Conservation (phyloP, 2,797 vertebrate genomes). For the Pempheris klunzingeri region DNA sequence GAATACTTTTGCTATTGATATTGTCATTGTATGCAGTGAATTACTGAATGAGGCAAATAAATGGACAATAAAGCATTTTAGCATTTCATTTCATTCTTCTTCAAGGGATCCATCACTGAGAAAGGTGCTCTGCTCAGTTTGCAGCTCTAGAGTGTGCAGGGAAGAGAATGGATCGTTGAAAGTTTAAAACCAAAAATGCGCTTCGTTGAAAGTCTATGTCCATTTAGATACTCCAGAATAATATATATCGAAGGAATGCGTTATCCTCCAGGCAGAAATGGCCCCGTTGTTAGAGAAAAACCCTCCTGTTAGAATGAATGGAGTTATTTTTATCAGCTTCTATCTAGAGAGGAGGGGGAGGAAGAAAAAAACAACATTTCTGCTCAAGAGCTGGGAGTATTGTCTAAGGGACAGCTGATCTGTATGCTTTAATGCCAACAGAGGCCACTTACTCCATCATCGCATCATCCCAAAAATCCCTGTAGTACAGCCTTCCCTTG, state of each 20-base stretch:
- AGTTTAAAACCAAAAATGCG: constrained; percentile 59
- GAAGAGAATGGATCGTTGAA: constrained; percentile 50
- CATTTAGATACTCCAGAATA: constrained; percentile 61
- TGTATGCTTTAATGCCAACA: constrained; percentile 69
- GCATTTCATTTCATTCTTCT: constrained; percentile 20
- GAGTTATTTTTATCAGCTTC: constrained; percentile 74
- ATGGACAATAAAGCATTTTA: constrained; percentile 36
- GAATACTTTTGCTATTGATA: constrained; percentile 9
- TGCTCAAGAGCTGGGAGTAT: constrained; percentile 64
- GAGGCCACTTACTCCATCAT: constrained; percentile 81
- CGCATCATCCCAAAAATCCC: constrained; percentile 79
- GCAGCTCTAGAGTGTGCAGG: constrained; percentile 17
- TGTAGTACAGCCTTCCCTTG: constrained; percentile 73
- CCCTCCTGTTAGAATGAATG: constrained; percentile 49
- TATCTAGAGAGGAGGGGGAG: constrained; percentile 53
- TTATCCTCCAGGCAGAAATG: constrained; percentile 58
- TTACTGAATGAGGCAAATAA: constrained; percentile 33
- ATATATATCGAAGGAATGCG: constrained; percentile 54
- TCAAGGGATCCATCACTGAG: constrained; percentile 15
- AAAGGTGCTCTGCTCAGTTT: constrained; percentile 41
- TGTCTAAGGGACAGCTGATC: constrained; percentile 73
- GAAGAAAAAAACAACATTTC: constrained; percentile 25
- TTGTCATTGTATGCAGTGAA: constrained; percentile 8
- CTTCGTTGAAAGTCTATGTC: constrained; percentile 62
- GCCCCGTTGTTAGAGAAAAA: constrained; percentile 56